Conservation (phyloP, 2,113 vertebrate species). For the Spilogale gracilis region DNA sequence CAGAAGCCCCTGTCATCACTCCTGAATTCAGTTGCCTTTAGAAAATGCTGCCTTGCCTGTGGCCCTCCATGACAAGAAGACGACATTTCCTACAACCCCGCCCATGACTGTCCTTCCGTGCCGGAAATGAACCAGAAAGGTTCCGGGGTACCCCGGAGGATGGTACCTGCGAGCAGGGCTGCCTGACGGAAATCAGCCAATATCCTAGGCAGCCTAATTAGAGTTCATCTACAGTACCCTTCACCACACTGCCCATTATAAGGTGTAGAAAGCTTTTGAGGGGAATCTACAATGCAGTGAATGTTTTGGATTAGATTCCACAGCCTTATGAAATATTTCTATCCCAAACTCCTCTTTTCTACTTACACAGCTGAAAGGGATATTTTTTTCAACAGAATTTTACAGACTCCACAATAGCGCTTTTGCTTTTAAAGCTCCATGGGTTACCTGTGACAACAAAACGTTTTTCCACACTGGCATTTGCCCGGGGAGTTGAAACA, state of each 20-base stretch:
- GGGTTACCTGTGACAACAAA: slow-evolving; percentile 4
- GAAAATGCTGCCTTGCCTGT: background rate
- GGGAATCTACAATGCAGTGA: background rate
- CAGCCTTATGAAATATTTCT: background rate
- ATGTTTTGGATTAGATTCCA: background rate
- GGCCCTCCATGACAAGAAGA: background rate
- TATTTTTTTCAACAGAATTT: background rate
- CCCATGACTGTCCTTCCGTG: rapidly evolving
- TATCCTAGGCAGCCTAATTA: background rate
- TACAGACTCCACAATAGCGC: background rate
- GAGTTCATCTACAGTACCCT: too few relatives aligned
- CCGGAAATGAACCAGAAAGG: background rate
- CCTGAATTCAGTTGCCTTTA: background rate
- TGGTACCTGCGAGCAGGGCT: background rate
- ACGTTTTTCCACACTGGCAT: background rate
- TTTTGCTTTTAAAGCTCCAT: background rate
- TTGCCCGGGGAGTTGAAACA: background rate
- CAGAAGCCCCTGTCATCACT: background rate
- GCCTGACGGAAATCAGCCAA: background rate
- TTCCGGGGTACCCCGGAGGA: background rate
- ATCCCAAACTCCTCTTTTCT: background rate
- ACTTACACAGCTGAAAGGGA: slow-evolving; percentile 7
- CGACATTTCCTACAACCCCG: background rate
- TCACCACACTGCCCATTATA: background rate
- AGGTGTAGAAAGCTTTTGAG: background rate